Base-by-base conservation (phyloP, 2,888 invertebrate genomes). In the Lepidochitona cinerea region DNA sequence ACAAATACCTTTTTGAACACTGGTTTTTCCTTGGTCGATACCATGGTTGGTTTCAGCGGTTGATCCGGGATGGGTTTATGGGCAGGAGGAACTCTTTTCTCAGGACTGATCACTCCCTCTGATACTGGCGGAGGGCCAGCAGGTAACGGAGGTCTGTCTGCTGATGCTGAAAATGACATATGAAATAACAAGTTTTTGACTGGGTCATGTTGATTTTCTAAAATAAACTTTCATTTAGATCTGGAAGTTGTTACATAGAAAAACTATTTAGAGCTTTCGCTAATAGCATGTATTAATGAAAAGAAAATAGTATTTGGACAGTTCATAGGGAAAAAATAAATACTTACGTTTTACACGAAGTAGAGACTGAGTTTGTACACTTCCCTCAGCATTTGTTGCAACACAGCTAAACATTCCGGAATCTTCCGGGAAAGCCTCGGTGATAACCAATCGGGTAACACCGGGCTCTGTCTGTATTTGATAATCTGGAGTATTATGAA, bases 341-440 rank as follows among this genome's bases (percentile, higher is more conserved):
- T 6, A 81, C 85, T 75, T 80, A 88, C 89, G 80, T 77, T 87
- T 80, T 2, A 89, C 88, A 59, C 75, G 76, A 49, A 90, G 83
- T 32, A 68, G 76, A 49, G 83, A 79, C 64, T 86, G 81, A 68
- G 89, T 86, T 18, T 80, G 78, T 12, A 82, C 83, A 29, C 84
- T 76, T 80, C 98, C 98, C 89, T 96, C 95, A 76, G 95, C 94
- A 41, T 96, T 96, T 54, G 92, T 92, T 23, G 95, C 95, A 7
- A 94, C 94, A 83, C 96, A 96, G 14, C 95, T 94, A 90, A 96
- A 96, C 79, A 94, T 93, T 49, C 96, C 96, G 72, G 94, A 94
- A 78, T 94, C 94, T 0, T 95, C 91, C 0, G 89, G 89, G 84
- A 91, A 91, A 2, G 88, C 89, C 77, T 90, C 89, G 12, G 93